Conservation (phyloP, 2,113 vertebrate genomes). For the Sterna hirundo region DNA sequence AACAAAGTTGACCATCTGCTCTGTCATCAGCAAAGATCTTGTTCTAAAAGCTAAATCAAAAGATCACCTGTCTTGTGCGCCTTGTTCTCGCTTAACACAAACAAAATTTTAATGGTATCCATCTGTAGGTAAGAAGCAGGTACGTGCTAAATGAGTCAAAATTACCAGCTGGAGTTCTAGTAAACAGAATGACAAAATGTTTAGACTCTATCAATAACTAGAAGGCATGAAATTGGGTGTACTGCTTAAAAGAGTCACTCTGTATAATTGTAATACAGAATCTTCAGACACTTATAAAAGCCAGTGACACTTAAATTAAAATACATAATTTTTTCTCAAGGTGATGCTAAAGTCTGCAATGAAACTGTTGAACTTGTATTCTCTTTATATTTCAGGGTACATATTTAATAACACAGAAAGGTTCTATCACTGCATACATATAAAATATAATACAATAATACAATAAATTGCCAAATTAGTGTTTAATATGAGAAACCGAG, state of each 20-base stretch:
- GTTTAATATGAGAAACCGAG: background rate
- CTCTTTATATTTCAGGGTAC: background rate
- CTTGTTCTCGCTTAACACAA: background rate
- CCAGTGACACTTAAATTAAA: background rate
- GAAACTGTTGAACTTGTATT: background rate
- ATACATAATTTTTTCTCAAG: background rate
- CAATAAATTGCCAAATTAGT: background rate
- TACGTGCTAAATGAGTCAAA: background rate
- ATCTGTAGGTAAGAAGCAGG: constrained; percentile 22
- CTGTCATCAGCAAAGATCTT: constrained; percentile 35
- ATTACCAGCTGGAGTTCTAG: background rate
- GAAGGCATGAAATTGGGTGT: background rate
- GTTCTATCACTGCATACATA: background rate
- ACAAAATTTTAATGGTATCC: constrained; percentile 23
- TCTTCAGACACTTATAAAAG: background rate
- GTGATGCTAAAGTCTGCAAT: background rate
- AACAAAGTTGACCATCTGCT: constrained; percentile 59
- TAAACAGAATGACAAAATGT: background rate
- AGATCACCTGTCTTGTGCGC: constrained; percentile 2
- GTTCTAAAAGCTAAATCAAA: constrained; percentile 47
- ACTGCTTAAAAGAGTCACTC: background rate
- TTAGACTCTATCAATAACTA: background rate
- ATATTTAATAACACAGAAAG: background rate
- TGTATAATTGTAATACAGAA: background rate
- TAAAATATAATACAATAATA: background rate